phyloP scores from a whole-genome alignment of 2,888 invertebrate species.

The Drosophila pseudotakahashii region DNA sequence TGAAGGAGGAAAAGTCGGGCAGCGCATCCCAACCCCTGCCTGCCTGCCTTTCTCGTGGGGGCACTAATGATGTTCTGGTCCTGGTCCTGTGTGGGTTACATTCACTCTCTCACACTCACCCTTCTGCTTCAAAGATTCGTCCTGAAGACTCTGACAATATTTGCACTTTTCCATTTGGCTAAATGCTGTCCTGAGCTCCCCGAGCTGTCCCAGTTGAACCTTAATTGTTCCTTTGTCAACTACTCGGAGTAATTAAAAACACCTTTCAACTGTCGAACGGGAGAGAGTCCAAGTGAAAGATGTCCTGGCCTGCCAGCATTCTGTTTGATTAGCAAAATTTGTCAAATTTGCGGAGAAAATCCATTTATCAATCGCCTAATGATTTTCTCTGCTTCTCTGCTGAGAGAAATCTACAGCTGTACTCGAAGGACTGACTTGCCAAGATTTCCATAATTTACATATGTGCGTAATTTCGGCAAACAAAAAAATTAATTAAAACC shows the following conservation, averaged over 20 bases:
- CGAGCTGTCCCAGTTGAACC: slow-evolving; percentile 36
- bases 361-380: slow-evolving; percentile 76
- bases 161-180: slow-evolving; percentile 79
- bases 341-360: slow-evolving; percentile 67
- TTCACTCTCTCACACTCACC: slow-evolving; percentile 30
- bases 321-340: slow-evolving; percentile 72
- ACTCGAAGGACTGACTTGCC: slow-evolving; percentile 3
- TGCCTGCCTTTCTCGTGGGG: slow-evolving; percentile 14
- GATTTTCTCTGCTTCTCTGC: slow-evolving; percentile 36
- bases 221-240: slow-evolving; percentile 75
- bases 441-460: slow-evolving; percentile 31
- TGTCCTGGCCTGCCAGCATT: slow-evolving; percentile 39
- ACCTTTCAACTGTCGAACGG: slow-evolving; percentile 79
- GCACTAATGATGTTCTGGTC: slow-evolving; percentile 77
- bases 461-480: slow-evolving; percentile 24
- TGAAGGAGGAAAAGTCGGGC: slow-evolving; percentile 43
- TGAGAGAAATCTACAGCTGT: background rate
- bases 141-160: slow-evolving; percentile 62
- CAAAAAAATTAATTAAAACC: slow-evolving; percentile 47
- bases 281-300: slow-evolving; percentile 34
- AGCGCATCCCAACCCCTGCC: slow-evolving; percentile 36
- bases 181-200: slow-evolving; percentile 61
- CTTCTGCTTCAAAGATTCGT: slow-evolving; percentile 17
- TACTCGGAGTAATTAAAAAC: slow-evolving; percentile 81
- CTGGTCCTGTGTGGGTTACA: slow-evolving; percentile 75